phyloP scores from a whole-genome alignment of 2,888 invertebrate species.

The Andrena bucephala region DNA sequence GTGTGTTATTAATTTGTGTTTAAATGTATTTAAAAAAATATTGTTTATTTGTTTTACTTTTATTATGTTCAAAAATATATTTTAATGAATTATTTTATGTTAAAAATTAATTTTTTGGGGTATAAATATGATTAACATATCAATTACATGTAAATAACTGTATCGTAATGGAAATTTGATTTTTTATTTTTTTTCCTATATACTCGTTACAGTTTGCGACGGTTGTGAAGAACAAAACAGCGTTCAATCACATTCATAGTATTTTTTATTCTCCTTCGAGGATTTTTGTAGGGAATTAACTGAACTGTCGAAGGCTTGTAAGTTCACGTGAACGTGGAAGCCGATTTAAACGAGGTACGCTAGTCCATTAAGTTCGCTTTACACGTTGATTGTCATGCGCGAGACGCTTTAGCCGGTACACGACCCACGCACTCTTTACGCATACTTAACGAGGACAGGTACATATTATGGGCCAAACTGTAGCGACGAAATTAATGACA shows the following conservation, averaged over 20 bases:
- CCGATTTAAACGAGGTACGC: slow-evolving; percentile 56
- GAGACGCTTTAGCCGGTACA: slow-evolving; percentile 66
- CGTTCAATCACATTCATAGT: neutral
- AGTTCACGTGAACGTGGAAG: slow-evolving; percentile 60
- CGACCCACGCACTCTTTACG: slow-evolving; percentile 68
- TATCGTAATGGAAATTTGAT: too few species aligned
- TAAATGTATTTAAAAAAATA: too few species aligned
- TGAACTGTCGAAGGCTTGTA: slow-evolving; percentile 27
- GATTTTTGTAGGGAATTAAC: neutral
- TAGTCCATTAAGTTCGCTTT: slow-evolving; percentile 61
- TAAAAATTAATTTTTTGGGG: too few species aligned
- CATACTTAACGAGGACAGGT: slow-evolving; percentile 70
- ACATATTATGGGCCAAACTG: slow-evolving; percentile 62
- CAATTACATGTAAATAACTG: too few species aligned
- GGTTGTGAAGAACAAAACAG: neutral
- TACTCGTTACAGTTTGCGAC: too few species aligned
- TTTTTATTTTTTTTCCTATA: too few species aligned
- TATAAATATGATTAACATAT: too few species aligned
- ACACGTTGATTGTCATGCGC: slow-evolving; percentile 67
- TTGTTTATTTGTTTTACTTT: too few species aligned
- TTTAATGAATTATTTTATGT: too few species aligned
- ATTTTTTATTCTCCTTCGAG: neutral
- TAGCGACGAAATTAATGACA: slow-evolving; percentile 62
- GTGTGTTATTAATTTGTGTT: too few species aligned
- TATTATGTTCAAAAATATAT: too few species aligned